phyloP scores from a whole-genome alignment of 2,888 invertebrate genomes.

The Cheilosia vernalis region DNA sequence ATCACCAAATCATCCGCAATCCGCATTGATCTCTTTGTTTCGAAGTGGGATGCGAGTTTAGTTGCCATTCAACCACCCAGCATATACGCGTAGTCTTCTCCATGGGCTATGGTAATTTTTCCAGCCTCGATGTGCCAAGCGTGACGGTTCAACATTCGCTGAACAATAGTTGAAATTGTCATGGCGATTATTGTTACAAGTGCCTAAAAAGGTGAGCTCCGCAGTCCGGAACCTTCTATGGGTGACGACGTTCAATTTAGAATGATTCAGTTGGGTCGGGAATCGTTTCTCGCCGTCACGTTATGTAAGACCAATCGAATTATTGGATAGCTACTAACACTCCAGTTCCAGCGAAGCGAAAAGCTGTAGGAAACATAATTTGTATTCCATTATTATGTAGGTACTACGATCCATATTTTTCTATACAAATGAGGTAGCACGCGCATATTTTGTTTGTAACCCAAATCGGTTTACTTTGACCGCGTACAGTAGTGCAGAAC shows the following conservation, averaged over 20 bases:
- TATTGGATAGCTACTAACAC: neutral
- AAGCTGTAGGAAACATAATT: neutral
- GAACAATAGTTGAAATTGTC: slow-evolving; percentile 45
- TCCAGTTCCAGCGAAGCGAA: neutral
- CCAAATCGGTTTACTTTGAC: neutral
- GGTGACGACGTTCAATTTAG: slow-evolving; percentile 4
- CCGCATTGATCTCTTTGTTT: slow-evolving; percentile 22
- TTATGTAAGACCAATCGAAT: neutral
- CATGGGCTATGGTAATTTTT: slow-evolving; percentile 54
- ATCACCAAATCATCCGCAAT: slow-evolving; percentile 25
- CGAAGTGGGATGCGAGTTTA: neutral
- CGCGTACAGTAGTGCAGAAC: neutral
- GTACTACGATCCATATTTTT: slow-evolving; percentile 1
- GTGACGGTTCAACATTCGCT: slow-evolving; percentile 51
- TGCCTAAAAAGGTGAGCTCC: slow-evolving; percentile 19
- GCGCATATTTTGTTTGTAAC: neutral
- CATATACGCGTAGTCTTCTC: neutral
- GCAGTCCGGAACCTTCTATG: neutral
- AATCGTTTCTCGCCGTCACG: neutral
- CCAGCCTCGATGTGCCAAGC: slow-evolving; percentile 39
- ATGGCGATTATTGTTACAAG: slow-evolving; percentile 36
- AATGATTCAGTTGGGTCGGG: neutral
- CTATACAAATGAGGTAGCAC: slow-evolving; percentile 15
- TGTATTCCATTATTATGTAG: neutral
- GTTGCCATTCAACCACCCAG: slow-evolving; percentile 19